Conservation (phyloP, 2,113 vertebrate genomes). For the Vireo altiloquus region DNA sequence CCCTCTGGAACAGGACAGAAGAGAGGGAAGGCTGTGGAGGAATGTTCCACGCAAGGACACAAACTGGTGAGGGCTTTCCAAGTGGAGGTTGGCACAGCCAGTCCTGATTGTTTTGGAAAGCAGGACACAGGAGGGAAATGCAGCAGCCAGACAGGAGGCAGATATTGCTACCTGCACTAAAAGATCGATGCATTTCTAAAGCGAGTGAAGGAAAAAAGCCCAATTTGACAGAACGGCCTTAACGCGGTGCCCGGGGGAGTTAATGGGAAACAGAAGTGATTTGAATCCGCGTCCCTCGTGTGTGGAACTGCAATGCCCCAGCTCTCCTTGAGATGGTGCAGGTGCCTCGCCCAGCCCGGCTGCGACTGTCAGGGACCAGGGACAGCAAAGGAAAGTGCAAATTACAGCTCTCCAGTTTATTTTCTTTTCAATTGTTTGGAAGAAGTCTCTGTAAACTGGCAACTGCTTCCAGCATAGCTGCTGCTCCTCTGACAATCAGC, state of each 20-base stretch:
- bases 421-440: background rate
- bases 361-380: background rate
- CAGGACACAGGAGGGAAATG: background rate
- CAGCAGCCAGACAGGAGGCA: background rate
- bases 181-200: background rate
- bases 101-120: background rate
- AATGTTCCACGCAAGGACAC: fast-evolving
- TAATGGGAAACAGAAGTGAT: background rate
- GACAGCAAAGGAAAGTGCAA: background rate
- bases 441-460: background rate
- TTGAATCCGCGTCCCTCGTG: fast-evolving
- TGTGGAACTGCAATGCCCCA: background rate
- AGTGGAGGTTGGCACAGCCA: fast-evolving
- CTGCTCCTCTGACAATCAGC: background rate
- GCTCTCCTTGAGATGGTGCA: slow-evolving; percentile 34
- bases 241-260: fast-evolving
- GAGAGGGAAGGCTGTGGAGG: background rate
- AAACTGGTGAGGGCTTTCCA: background rate
- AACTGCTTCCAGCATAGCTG: background rate
- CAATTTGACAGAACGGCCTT: fast-evolving
- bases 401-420: background rate
- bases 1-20: fast-evolving
- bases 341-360: background rate
- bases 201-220: background rate
- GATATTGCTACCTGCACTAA: fast-evolving